A percentile compares a stretch with the other conserved stretches of the same genome.
phyloP scores from a whole-genome alignment of 2,888 invertebrate species.

The Pyrocoelia pectoralis region DNA sequence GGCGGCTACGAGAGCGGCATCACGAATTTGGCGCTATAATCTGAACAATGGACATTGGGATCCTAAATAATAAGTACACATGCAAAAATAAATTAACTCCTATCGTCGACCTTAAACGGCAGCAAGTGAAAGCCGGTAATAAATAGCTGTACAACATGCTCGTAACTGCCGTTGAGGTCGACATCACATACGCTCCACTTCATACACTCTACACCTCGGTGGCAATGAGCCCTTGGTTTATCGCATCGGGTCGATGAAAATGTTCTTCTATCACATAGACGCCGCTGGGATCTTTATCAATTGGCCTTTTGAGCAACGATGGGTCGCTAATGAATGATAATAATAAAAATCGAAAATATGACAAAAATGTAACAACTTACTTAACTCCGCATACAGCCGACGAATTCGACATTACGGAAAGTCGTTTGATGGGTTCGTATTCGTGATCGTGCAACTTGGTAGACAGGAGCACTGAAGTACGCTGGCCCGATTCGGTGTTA shows the following conservation, averaged over 20 bases:
- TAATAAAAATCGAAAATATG: neutral
- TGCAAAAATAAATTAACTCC: slow-evolving; percentile 50
- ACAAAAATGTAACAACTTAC: slow-evolving; percentile 46
- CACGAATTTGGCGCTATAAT: slow-evolving; percentile 30
- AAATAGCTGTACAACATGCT: slow-evolving; percentile 55
- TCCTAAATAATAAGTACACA: slow-evolving; percentile 42
- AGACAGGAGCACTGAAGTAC: slow-evolving; percentile 61
- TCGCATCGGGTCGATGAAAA: slow-evolving; percentile 70
- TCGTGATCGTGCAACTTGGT: slow-evolving; percentile 64
- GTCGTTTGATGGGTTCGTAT: slow-evolving; percentile 51
- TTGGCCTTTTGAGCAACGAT: slow-evolving; percentile 74
- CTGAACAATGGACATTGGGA: slow-evolving; percentile 24
- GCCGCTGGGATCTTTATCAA: slow-evolving; percentile 65
- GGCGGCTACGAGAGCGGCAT: slow-evolving; percentile 45
- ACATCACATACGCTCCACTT: slow-evolving; percentile 43
- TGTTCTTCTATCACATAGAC: slow-evolving; percentile 82
- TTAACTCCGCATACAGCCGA: slow-evolving; percentile 57
- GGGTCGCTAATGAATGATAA: slow-evolving; percentile 67
- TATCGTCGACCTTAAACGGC: slow-evolving; percentile 46
- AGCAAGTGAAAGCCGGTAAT: slow-evolving; percentile 48
- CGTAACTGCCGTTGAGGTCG: slow-evolving; percentile 43
- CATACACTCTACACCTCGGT: slow-evolving; percentile 72
- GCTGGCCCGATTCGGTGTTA: slow-evolving; percentile 78
- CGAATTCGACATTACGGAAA: slow-evolving; percentile 54
- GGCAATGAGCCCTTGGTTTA: slow-evolving; percentile 68